Evolutionary conservation across 1,140 invertebrate genomes (phyloP).

Genomic region (Caerostris extrusa): DNA sequence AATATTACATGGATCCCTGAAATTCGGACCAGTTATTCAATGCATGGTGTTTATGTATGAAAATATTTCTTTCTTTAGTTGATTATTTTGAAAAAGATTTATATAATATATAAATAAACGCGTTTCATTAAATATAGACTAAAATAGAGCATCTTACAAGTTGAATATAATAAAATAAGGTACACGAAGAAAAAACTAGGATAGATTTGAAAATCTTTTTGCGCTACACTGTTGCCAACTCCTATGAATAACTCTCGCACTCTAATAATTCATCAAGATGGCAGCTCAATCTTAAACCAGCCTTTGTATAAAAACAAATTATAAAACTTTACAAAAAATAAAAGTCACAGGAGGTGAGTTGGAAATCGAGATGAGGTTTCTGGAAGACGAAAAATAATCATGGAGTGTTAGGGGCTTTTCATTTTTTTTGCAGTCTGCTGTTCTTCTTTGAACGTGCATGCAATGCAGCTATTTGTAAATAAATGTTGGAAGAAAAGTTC

Average conservation of each 20-base stretch:
- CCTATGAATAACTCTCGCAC: background rate
- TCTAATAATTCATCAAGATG: background rate
- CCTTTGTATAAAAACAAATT: background rate
- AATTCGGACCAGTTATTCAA: too few species aligned
- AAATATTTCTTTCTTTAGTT: too few species aligned
- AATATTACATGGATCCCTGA: too few species aligned
- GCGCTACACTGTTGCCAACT: too few species aligned
- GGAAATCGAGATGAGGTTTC: background rate
- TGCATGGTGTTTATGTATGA: too few species aligned
- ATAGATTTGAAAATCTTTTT: too few species aligned
- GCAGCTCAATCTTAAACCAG: background rate
- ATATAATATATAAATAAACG: too few species aligned
- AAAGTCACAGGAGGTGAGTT: background rate
- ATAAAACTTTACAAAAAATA: background rate
- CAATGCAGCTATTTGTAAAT: background rate
- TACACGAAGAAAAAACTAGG: too few species aligned
- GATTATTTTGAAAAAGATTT: too few species aligned
- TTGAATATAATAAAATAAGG: too few species aligned
- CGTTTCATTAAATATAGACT: too few species aligned
- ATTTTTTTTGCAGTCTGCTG: background rate
- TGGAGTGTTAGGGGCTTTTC: background rate
- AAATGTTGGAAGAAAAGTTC: background rate
- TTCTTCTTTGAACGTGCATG: background rate
- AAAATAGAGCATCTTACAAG: too few species aligned
- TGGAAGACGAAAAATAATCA: background rate